A percentile compares a stretch with the other conserved stretches of the same genome.
Evolutionary conservation across 2,888 invertebrate genomes (phyloP).

Genomic region (Leucoptera coffeella): DNA sequence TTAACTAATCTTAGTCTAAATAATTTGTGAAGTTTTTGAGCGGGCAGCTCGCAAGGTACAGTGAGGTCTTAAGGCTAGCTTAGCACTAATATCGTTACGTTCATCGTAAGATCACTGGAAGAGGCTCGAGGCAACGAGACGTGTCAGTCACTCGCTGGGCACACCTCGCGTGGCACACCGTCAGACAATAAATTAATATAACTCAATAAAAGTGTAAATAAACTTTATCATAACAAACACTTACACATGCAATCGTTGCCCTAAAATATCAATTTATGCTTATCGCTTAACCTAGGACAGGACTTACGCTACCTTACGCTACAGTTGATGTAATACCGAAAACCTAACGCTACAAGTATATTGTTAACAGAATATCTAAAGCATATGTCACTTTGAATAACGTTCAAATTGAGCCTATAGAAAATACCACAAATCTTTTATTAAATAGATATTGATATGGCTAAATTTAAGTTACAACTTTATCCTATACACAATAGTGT

Average conservation of each 20-base stretch:
- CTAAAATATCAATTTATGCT: slow-evolving; percentile 45
- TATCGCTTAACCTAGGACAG: slow-evolving; percentile 31
- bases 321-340: slow-evolving; percentile 46
- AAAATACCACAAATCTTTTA: slow-evolving; percentile 55
- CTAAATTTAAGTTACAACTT: slow-evolving; percentile 55
- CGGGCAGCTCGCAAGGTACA: slow-evolving; percentile 33
- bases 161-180: slow-evolving; percentile 55
- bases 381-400: slow-evolving; percentile 55
- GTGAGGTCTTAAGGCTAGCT: slow-evolving; percentile 35
- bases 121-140: slow-evolving; percentile 33
- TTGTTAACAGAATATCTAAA: slow-evolving; percentile 54
- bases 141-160: slow-evolving; percentile 29
- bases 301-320: slow-evolving; percentile 35
- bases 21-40: slow-evolving; percentile 44
- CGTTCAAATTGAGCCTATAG: slow-evolving; percentile 54
- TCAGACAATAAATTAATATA: slow-evolving; percentile 50
- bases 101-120: slow-evolving; percentile 46
- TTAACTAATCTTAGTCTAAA: slow-evolving; percentile 30
- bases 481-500: slow-evolving; percentile 54
- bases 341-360: slow-evolving; percentile 48
- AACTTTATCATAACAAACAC: slow-evolving; percentile 47
- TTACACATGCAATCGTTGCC: slow-evolving; percentile 48
- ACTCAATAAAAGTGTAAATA: slow-evolving; percentile 51
- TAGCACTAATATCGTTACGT: slow-evolving; percentile 33
- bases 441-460: slow-evolving; percentile 56